Conservation (phyloP, 2,888 invertebrate genomes). For the Drosophila villosipedis region DNA sequence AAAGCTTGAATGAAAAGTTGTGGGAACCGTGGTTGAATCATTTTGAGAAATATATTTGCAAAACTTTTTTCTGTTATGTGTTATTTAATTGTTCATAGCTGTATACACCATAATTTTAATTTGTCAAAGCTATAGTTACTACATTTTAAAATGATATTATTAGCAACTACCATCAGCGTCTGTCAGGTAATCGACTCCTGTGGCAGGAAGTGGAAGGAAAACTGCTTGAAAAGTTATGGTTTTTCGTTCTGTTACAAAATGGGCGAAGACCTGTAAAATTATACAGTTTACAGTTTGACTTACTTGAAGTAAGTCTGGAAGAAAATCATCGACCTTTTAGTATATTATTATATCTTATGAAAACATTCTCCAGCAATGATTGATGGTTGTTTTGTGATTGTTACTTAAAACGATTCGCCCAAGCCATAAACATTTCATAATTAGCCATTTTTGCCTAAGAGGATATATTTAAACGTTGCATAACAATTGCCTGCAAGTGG, state of each 20-base stretch:
- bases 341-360: no score
- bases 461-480: conserved; percentile 1
- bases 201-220: background rate
- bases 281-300: background rate
- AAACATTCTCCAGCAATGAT: background rate
- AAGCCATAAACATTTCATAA: background rate
- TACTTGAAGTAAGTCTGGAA: background rate
- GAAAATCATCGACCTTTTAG: background rate
- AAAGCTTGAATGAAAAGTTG: background rate
- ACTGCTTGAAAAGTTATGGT: background rate
- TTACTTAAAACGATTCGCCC: no score
- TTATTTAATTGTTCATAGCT: background rate
- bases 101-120: background rate
- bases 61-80: background rate
- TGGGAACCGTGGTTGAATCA: background rate
- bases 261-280: background rate
- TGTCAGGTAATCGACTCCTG: background rate
- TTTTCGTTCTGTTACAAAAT: background rate
- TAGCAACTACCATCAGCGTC: no score
- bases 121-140: background rate
- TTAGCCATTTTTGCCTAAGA: conserved; percentile 8
- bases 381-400: background rate
- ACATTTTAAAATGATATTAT: background rate
- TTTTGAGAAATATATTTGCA: background rate
- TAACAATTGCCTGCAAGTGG: conserved; percentile 58